Evolutionary conservation across 2,797 vertebrate species (phyloP).

Genomic region (Lemur catta): DNA sequence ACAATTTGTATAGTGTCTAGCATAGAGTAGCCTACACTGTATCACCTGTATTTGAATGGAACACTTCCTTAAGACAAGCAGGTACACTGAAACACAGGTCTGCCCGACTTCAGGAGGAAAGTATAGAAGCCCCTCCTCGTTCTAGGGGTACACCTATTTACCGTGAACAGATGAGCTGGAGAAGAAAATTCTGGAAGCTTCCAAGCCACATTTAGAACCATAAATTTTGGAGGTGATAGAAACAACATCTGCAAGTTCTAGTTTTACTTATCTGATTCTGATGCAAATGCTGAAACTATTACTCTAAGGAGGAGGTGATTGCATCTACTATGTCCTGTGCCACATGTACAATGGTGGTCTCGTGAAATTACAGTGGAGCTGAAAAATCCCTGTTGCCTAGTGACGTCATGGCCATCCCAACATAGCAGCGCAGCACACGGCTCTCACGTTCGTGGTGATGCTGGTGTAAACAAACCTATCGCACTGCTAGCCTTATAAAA

Average conservation of each 20-base stretch:
- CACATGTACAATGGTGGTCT: too few relatives aligned
- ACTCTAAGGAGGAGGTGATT: neutral
- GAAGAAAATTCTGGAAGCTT: neutral
- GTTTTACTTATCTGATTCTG: accelerated
- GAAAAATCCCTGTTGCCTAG: neutral
- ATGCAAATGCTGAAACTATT: neutral
- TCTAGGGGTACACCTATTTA: accelerated
- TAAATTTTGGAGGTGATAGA: neutral
- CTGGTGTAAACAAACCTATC: neutral
- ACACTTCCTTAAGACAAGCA: neutral
- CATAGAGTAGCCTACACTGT: neutral
- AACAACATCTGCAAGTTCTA: neutral
- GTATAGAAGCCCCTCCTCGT: accelerated
- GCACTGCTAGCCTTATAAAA: neutral
- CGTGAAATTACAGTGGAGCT: neutral
- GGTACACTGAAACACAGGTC: neutral
- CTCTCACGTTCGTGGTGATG: too few relatives aligned
- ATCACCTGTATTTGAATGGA: neutral
- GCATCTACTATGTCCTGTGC: neutral
- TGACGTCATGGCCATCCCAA: neutral
- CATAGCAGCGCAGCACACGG: accelerated
- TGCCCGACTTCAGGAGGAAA: neutral
- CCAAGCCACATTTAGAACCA: neutral
- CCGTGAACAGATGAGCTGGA: neutral
- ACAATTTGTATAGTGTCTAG: neutral